phyloP scores from a whole-genome alignment of 2,113 vertebrate species.

The Recurvirostra avosetta region DNA sequence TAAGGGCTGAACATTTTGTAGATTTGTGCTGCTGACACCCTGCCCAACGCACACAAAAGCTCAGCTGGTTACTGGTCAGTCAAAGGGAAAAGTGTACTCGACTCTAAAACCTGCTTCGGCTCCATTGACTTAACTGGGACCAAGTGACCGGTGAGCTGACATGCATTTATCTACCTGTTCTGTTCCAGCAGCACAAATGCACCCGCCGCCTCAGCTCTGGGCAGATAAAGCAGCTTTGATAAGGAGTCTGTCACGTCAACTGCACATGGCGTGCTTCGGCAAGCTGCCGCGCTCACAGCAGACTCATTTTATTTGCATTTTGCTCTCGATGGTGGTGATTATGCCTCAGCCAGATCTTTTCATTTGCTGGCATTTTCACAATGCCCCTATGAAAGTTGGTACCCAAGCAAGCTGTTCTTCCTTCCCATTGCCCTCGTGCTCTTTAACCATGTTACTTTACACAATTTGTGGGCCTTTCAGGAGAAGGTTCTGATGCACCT shows the following conservation, averaged over 20 bases:
- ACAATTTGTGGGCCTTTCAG: not conserved
- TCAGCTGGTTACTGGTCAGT: not conserved
- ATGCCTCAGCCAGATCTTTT: not conserved
- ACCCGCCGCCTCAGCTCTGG: not conserved
- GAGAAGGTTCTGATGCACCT: not conserved
- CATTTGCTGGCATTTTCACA: not conserved
- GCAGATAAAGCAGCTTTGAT: not conserved
- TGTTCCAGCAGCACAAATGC: not conserved
- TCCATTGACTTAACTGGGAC: not conserved
- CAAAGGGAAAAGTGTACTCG: not conserved
- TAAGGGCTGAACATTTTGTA: not conserved
- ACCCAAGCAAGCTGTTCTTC: not conserved
- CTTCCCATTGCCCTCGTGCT: not conserved
- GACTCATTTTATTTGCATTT: not conserved
- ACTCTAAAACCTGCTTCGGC: fast-evolving
- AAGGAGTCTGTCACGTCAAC: not conserved
- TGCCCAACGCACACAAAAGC: not conserved
- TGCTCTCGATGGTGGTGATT: not conserved
- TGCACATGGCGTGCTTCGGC: fast-evolving
- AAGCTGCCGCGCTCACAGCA: not conserved
- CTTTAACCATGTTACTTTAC: not conserved
- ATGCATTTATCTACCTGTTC: fast-evolving
- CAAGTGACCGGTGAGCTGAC: not conserved
- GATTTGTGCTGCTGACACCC: not conserved
- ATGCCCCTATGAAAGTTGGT: not conserved